Conservation (phyloP, 1,140 invertebrate species). For the Bicyclus anynana region DNA sequence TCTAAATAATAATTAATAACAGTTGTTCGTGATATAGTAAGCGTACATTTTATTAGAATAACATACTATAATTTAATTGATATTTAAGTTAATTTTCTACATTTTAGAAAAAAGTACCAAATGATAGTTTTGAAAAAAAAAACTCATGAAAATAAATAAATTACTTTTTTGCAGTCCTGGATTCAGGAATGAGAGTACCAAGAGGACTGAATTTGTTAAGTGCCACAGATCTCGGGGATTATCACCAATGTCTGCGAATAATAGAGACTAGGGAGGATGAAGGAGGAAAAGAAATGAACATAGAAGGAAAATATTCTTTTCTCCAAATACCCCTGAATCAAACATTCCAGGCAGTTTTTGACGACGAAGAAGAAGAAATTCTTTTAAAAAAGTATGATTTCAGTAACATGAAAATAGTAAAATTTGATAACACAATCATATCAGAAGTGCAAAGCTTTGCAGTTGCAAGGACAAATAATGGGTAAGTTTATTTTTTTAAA, state of each 20-base stretch:
- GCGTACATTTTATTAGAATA: no score
- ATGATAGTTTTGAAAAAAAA: no score
- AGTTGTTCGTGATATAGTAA: no score
- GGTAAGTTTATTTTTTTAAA: background rate
- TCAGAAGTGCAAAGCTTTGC: constrained; percentile 5
- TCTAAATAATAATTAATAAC: no score
- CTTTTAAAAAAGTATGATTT: background rate
- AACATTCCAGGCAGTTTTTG: constrained; percentile 18
- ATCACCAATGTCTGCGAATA: constrained; percentile 45
- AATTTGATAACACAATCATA: constrained; percentile 10
- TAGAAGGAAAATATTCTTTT: constrained; percentile 54
- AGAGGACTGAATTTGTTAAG: constrained; percentile 31
- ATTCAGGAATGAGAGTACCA: constrained; percentile 40
- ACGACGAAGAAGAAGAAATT: constrained; percentile 1
- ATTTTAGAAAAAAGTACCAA: no score
- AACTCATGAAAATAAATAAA: no score
- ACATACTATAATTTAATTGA: no score
- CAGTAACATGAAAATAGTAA: constrained; percentile 11
- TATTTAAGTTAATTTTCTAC: no score
- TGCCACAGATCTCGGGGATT: constrained; percentile 42
- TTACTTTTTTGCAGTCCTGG: constrained; percentile 42
- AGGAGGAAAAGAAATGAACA: constrained; percentile 19
- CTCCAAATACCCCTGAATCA: constrained; percentile 29
- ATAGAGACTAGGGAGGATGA: no score
- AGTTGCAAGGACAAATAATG: background rate